Percentiles rank a stretch among this genome's conserved stretches.
phyloP scores from a whole-genome alignment of 2,797 vertebrate genomes.

The Perdix hodgsoniae region DNA sequence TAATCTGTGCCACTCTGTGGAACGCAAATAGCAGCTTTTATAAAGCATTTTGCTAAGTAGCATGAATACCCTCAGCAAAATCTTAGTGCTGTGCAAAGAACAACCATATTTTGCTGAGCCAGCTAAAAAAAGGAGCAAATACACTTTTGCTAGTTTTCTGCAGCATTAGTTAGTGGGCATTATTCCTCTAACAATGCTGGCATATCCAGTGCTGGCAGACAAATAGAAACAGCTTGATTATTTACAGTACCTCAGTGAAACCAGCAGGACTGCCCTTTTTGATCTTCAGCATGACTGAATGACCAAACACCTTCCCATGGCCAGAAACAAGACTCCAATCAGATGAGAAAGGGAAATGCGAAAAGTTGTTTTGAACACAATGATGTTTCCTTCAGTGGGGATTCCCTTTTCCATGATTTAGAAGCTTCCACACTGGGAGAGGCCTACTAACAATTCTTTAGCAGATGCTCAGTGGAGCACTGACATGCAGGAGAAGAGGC shows the following conservation, averaged over 20 bases:
- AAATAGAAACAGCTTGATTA: background rate
- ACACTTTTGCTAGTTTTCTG: constrained; percentile 11
- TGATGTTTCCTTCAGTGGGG: background rate
- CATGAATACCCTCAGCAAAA: constrained; percentile 41
- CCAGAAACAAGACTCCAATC: background rate
- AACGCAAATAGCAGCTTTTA: constrained; percentile 8
- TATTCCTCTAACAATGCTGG: background rate
- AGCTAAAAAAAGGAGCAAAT: background rate
- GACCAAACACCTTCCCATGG: background rate
- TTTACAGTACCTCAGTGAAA: background rate
- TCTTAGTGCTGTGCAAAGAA: constrained; percentile 20
- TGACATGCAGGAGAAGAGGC: background rate
- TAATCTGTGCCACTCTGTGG: background rate
- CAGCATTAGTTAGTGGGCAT: constrained; percentile 31
- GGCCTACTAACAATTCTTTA: background rate
- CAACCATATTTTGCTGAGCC: background rate
- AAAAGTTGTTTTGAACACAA: background rate
- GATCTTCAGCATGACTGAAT: background rate
- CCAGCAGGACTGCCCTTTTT: background rate
- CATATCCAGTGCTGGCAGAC: background rate
- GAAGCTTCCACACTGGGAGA: background rate
- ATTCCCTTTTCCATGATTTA: background rate
- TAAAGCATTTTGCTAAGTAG: constrained; percentile 31
- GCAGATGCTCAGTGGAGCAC: rapidly evolving
- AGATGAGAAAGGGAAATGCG: background rate